Conservation (phyloP, 2,888 invertebrate genomes). For the Melanotus villosus region DNA sequence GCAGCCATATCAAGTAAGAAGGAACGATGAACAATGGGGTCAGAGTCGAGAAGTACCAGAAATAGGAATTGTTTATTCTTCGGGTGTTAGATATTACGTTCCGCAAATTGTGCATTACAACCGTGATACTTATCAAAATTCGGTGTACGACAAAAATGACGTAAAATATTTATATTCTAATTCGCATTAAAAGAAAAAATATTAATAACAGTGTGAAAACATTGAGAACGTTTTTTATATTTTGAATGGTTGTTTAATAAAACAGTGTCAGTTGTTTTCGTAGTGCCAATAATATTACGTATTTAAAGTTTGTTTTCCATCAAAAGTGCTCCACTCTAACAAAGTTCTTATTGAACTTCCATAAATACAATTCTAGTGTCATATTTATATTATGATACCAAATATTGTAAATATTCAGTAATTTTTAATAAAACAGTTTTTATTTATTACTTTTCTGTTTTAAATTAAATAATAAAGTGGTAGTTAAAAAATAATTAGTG, state of each 20-base stretch:
- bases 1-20: conserved; percentile 35
- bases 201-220: conserved; percentile 21
- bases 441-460: conserved; percentile 29
- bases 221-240: conserved; percentile 13
- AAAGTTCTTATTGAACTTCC: conserved; percentile 1
- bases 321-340: neutral
- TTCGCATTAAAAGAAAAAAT: conserved; percentile 39
- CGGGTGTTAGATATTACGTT: conserved; percentile 66
- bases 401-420: conserved; percentile 57
- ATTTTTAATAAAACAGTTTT: conserved; percentile 52
- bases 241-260: conserved; percentile 8
- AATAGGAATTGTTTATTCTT: conserved; percentile 66
- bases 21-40: neutral
- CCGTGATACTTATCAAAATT: conserved; percentile 59
- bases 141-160: conserved; percentile 64
- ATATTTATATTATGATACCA: conserved; percentile 59
- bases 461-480: neutral
- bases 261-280: conserved; percentile 21
- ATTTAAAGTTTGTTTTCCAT: conserved; percentile 13
- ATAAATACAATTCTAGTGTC: conserved; percentile 51
- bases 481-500: neutral
- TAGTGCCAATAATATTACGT: conserved; percentile 43
- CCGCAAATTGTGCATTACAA: conserved; percentile 62
- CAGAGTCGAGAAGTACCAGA: conserved; percentile 61
- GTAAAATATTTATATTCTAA: conserved; percentile 56